A percentile compares a stretch with the other conserved stretches of the same genome.
Conservation (phyloP, 2,888 invertebrate species). For the Heliothis peltigera region DNA sequence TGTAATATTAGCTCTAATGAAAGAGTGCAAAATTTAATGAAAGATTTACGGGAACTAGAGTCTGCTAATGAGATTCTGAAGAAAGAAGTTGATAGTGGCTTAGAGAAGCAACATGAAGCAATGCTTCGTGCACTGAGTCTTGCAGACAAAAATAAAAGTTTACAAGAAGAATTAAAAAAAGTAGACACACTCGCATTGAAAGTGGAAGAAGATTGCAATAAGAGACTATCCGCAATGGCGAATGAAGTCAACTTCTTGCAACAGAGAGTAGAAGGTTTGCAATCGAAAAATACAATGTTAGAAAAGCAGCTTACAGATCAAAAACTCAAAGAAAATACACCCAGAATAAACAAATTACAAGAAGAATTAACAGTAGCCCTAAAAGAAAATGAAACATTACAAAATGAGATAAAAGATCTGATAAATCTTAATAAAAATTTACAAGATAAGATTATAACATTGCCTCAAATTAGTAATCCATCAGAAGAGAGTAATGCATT, state of each 20-base stretch:
- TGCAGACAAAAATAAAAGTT: conserved; percentile 92
- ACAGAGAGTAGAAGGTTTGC: conserved; percentile 86
- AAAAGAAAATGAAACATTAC: conserved; percentile 83
- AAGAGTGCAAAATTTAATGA: conserved; percentile 89
- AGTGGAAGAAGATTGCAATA: conserved; percentile 94
- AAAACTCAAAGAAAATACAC: conserved; percentile 62
- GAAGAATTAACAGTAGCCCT: conserved; percentile 71
- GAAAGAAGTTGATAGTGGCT: conserved; percentile 87
- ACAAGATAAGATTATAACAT: conserved; percentile 80
- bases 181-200: conserved; percentile 93
- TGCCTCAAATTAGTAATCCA: conserved; percentile 71
- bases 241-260: conserved; percentile 91
- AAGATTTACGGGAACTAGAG: conserved; percentile 91
- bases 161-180: conserved; percentile 93
- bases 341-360: conserved; percentile 64
- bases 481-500: conserved; percentile 62
- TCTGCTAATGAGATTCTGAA: conserved; percentile 87
- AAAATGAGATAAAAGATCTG: conserved; percentile 85
- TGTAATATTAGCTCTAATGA: conserved; percentile 90
- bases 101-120: conserved; percentile 94
- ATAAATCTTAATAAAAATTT: conserved; percentile 86
- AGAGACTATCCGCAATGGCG: conserved; percentile 91
- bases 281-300: conserved; percentile 85
- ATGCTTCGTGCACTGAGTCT: conserved; percentile 93
- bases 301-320: conserved; percentile 89